phyloP scores from a whole-genome alignment of 37 sponge, comb jelly and placozoan genomes.

The Ephydatia muelleri region DNA sequence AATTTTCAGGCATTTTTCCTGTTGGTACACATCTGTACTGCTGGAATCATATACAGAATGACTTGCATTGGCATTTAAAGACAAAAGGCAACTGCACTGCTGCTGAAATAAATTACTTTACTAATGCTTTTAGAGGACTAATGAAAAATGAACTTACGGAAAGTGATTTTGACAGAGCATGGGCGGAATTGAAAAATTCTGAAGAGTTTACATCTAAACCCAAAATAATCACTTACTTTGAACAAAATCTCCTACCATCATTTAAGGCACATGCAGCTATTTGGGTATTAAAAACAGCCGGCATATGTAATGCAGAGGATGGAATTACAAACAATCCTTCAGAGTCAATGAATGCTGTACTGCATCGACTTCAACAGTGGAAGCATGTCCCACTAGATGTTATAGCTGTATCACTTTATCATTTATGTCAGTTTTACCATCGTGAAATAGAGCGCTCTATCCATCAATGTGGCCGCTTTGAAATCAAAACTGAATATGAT shows the following conservation, averaged over 20 bases:
- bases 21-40: not conserved
- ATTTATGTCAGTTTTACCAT: constrained; percentile 15
- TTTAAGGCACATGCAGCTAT: constrained; percentile 10
- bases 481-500: constrained; percentile 12
- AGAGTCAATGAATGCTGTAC: constrained; percentile 32
- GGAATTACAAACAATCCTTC: constrained; percentile 33
- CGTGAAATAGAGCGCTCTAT: constrained; percentile 10
- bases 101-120: not conserved
- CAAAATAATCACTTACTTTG: no score
- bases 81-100: constrained; percentile 1
- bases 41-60: constrained; percentile 13
- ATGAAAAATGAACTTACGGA: no score
- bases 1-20: constrained; percentile 16
- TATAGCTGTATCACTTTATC: constrained; percentile 3
- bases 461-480: constrained; percentile 25
- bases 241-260: constrained; percentile 1
- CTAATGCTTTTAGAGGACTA: constrained; percentile 7
- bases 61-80: not conserved
- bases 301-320: constrained; percentile 11
- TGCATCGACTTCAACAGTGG: constrained; percentile 11
- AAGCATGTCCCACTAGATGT: constrained; percentile 3
- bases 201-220: no score
- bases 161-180: no score
- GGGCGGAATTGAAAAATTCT: no score
- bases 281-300: constrained; percentile 18